Percentiles rank a stretch among this genome's conserved stretches.
Evolutionary conservation across 2,797 vertebrate genomes (phyloP).

Genomic region (Takifugu ocellatus): DNA sequence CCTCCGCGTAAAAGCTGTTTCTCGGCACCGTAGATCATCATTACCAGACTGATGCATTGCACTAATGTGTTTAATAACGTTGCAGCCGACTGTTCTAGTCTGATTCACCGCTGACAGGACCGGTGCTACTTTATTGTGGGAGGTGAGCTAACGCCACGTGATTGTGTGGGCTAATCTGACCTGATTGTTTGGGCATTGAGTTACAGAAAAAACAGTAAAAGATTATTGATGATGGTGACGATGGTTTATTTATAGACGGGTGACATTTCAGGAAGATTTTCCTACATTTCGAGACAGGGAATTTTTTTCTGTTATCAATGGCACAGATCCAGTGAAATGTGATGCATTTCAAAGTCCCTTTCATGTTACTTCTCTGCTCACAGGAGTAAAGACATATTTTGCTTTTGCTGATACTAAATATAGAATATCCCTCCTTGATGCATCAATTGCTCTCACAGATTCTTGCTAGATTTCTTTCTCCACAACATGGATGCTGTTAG

Average conservation of each 20-base stretch:
- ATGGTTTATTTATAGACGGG: slow-evolving; percentile 11
- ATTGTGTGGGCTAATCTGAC: slow-evolving; percentile 36
- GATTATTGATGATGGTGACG: not conserved
- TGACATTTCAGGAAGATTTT: not conserved
- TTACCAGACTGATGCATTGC: slow-evolving; percentile 29
- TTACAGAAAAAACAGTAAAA: not conserved
- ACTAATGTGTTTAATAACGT: slow-evolving; percentile 25
- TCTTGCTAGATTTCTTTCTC: slow-evolving; percentile 7
- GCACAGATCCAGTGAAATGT: not conserved
- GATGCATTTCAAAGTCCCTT: not conserved
- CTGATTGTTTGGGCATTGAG: slow-evolving; percentile 11
- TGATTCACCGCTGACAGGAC: slow-evolving; percentile 38
- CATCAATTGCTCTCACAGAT: slow-evolving; percentile 1
- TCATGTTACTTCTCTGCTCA: not conserved
- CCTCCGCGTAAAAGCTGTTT: slow-evolving; percentile 25
- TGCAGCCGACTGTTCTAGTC: slow-evolving; percentile 25
- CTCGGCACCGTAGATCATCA: slow-evolving; percentile 23
- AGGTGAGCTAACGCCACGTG: slow-evolving; percentile 40
- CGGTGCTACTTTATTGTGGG: slow-evolving; percentile 33
- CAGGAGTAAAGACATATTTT: not conserved
- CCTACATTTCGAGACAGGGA: not conserved
- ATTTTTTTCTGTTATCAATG: not conserved
- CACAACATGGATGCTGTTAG: slow-evolving; percentile 16
- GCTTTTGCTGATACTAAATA: slow-evolving; percentile 6
- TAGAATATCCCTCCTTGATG: not conserved